A percentile compares a stretch with the other conserved stretches of the same genome.
These are phyloP conservation scores for Tubiluchus corallicola DNA, from an alignment of 2,888 invertebrate species.

Conservation along the genomic window DNA sequence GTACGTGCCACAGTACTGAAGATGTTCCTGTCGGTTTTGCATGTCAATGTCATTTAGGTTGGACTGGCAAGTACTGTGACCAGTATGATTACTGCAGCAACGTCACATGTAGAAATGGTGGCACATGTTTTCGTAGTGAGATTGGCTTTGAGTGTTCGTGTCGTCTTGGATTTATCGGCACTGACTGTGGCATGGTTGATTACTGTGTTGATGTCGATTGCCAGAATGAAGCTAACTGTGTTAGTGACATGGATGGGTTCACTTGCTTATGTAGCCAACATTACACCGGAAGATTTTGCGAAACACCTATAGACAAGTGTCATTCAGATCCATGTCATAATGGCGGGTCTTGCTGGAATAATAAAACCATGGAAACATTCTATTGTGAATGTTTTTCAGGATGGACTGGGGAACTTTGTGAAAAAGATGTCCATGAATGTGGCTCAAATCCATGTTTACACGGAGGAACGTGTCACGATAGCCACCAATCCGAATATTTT, in stretches of 20 bases:
- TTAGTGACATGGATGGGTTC: slow-evolving; percentile 14
- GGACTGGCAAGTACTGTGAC: slow-evolving; percentile 20
- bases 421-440: slow-evolving; percentile 17
- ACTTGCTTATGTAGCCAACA: slow-evolving; percentile 16
- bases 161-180: slow-evolving; percentile 18
- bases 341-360: slow-evolving; percentile 14
- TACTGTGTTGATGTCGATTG: slow-evolving; percentile 17
- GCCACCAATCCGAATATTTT: neutral
- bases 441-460: slow-evolving; percentile 20
- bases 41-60: slow-evolving; percentile 18
- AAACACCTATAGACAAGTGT: slow-evolving; percentile 19
- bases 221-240: slow-evolving; percentile 16
- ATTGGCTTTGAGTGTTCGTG: slow-evolving; percentile 17
- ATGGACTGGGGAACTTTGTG: slow-evolving; percentile 16
- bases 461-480: slow-evolving; percentile 17
- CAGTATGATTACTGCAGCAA: slow-evolving; percentile 17
- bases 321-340: slow-evolving; percentile 15
- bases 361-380: slow-evolving; percentile 15
- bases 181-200: slow-evolving; percentile 17
- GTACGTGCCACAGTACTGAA: slow-evolving; percentile 16
- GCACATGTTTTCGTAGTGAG: slow-evolving; percentile 13
- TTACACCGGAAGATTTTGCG: slow-evolving; percentile 15
- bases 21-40: slow-evolving; percentile 16
- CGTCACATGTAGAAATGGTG: slow-evolving; percentile 17
- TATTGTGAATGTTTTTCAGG: slow-evolving; percentile 17